phyloP scores from a whole-genome alignment of 92 coral and sea anemone species.

The Micromussa lordhowensis region DNA sequence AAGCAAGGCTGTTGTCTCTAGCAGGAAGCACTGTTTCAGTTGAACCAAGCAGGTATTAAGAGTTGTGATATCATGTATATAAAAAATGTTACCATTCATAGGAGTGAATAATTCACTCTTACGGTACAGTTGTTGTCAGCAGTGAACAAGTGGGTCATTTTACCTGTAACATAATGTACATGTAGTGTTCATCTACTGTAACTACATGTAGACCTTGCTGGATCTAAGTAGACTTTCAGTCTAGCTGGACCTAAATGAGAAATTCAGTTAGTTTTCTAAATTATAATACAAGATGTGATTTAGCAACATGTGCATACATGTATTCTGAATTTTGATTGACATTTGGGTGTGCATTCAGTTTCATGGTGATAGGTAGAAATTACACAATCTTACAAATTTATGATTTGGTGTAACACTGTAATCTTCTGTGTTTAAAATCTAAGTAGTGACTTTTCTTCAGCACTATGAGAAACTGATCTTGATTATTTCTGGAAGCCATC shows the following conservation, averaged over 20 bases:
- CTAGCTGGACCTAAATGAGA: background rate
- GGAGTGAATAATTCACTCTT: too few relatives aligned
- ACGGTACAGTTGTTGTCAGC: too few relatives aligned
- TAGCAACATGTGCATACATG: too few relatives aligned
- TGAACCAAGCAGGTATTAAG: slow-evolving; percentile 21
- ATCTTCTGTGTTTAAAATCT: background rate
- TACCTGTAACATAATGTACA: background rate
- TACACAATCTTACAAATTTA: too few relatives aligned
- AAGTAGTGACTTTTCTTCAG: background rate
- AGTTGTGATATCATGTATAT: background rate
- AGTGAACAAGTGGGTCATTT: background rate
- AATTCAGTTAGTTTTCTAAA: background rate
- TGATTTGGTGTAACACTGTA: too few relatives aligned
- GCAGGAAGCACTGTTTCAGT: slow-evolving; percentile 49
- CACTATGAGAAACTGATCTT: background rate
- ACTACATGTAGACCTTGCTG: too few relatives aligned
- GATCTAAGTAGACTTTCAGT: background rate
- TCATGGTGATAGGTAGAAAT: too few relatives aligned
- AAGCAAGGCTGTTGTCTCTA: slow-evolving; percentile 57
- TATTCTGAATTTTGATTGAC: too few relatives aligned
- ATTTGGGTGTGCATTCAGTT: too few relatives aligned
- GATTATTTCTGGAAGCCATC: background rate
- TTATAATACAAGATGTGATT: too few relatives aligned
- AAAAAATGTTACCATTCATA: too few relatives aligned
- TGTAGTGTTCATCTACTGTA: background rate